Conservation (phyloP, 1,140 invertebrate species). For the Sminthurinus signatus region DNA sequence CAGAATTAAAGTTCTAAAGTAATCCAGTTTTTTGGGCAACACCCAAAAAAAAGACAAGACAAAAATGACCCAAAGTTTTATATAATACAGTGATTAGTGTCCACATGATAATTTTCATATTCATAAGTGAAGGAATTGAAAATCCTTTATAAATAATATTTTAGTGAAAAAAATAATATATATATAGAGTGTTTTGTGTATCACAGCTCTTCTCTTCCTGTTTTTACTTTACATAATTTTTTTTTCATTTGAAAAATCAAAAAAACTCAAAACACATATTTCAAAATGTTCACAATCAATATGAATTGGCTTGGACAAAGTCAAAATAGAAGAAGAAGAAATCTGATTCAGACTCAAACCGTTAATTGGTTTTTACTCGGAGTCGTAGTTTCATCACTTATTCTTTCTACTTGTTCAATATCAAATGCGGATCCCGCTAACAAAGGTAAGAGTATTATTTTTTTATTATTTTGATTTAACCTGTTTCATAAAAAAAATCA, state of each 20-base stretch:
- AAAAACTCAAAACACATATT: background rate
- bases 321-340: background rate
- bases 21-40: conserved; percentile 2
- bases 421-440: conserved; percentile 3
- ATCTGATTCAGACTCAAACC: background rate
- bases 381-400: conserved; percentile 9
- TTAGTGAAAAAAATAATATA: background rate
- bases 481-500: no score
- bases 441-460: conserved; percentile 10
- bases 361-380: background rate
- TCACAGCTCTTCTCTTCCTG: no score
- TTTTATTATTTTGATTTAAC: no score
- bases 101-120: no score
- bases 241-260: background rate
- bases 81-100: no score
- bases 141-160: no score
- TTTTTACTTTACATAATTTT: background rate
- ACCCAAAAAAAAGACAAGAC: background rate
- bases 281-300: background rate
- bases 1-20: conserved; percentile 3
- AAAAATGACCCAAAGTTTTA: background rate
- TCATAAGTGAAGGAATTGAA: no score
- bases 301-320: background rate
- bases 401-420: conserved; percentile 5
- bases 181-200: no score